Evolutionary conservation across 1,140 invertebrate genomes (phyloP), one percentile per base, ranked within the genome.

Genomic region (Sarcophaga peregrina): DNA sequence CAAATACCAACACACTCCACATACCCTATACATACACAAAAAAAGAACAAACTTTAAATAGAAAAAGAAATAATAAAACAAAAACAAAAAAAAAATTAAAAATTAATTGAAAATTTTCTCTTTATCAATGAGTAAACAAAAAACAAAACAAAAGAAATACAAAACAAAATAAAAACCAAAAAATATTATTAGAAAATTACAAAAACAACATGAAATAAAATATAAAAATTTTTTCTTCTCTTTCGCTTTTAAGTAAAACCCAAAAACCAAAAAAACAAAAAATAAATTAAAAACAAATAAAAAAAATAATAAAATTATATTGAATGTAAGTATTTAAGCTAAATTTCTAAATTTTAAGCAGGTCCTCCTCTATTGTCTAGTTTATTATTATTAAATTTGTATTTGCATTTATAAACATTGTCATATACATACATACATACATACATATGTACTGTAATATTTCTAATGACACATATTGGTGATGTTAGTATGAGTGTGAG

Each of bases 161-260:
- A 37, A 37, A 37, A 37, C 1, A 37, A 37, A 37, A 37, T 37
- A 37, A 37, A 37, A 37, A 37, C 3, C 15, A n/a, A 58, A 58
- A 58, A 58, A 58, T 58, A 58, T 58, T 13, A n/a, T 7, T 58
- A 58, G 54, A 58, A 54, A 13, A 54, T 4, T n/a, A 58, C 54
- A 13, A 58, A 58, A 13, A 58, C 15, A 58, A 58, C n/a, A 58
- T 58, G n/a, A 7, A 58, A 58, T 13, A 54, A 58, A 58, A 58
- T 37, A 37, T 37, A 2, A 4, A 37, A 37, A 2, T 37, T 58
- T 58, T 58, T 58, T 58, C 54, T 58, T 58, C 54, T 58, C 54
- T 58, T n/a, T 58, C 54, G 15, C 54, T 58, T 58, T 58, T 15
- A n/a, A 58, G 54, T 58, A 58, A 58, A 58, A 58, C n/a, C n/a